Percentiles rank a stretch among this genome's conserved stretches.
phyloP scores from a whole-genome alignment of 2,797 vertebrate species.

The Eulemur mongoz region DNA sequence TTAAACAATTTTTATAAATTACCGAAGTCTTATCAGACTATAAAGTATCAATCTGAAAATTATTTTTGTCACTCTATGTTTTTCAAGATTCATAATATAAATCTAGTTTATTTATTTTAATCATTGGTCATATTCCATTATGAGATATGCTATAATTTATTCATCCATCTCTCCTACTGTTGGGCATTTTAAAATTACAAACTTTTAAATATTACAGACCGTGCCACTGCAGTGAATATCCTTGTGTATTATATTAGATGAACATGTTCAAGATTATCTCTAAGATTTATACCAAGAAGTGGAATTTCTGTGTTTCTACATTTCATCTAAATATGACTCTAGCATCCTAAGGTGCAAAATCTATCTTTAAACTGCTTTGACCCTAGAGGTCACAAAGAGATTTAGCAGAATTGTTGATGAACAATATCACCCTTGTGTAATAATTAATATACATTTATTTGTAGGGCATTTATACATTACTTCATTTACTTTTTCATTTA shows the following conservation, averaged over 20 bases:
- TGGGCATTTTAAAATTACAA: neutral
- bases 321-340: neutral
- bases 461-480: neutral
- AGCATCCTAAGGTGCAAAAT: neutral
- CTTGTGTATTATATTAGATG: neutral
- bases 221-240: neutral
- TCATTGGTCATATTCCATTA: neutral
- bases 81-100: neutral
- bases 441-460: constrained; percentile 17
- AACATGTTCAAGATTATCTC: neutral
- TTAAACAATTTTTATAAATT: neutral
- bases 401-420: neutral
- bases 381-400: neutral
- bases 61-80: neutral
- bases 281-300: neutral
- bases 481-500: neutral
- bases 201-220: neutral
- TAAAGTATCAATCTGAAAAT: neutral
- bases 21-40: neutral
- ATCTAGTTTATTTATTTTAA: neutral
- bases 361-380: constrained; percentile 6
- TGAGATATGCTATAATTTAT: neutral
- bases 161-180: neutral
- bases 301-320: neutral
- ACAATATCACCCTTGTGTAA: neutral